Percentiles rank a stretch among this genome's conserved stretches.
Conservation (phyloP, 2,113 vertebrate genomes). For the Origma solitaria region DNA sequence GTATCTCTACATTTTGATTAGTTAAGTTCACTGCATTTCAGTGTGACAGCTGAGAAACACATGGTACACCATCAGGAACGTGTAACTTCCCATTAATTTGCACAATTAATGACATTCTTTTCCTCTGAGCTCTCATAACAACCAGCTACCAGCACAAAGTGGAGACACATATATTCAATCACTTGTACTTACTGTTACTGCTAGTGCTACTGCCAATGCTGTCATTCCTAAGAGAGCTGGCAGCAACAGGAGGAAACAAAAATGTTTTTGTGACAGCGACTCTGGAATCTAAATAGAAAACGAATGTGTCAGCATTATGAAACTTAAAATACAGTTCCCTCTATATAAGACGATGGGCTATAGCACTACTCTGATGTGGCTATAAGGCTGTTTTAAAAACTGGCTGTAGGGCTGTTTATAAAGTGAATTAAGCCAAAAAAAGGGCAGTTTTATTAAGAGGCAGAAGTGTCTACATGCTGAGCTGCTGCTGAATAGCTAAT, state of each 20-base stretch:
- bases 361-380: not conserved
- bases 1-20: conserved; percentile 17
- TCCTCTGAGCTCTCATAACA: conserved; percentile 52
- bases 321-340: conserved; percentile 43
- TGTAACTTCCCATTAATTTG: conserved; percentile 37
- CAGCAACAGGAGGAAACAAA: conserved; percentile 80
- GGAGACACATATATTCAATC: conserved; percentile 64
- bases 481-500: not conserved
- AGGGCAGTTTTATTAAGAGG: not conserved
- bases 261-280: conserved; percentile 78
- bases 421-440: not conserved
- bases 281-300: conserved; percentile 80
- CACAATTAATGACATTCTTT: conserved; percentile 42
- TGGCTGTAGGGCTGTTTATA: not conserved
- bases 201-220: conserved; percentile 75
- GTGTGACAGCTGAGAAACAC: conserved; percentile 43
- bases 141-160: conserved; percentile 50
- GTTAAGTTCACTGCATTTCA: not conserved
- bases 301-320: conserved; percentile 61
- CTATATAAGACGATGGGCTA: not conserved
- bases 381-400: not conserved
- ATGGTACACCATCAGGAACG: conserved; percentile 36
- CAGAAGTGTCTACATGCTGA: not conserved
- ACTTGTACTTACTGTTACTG: conserved; percentile 76
- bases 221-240: conserved; percentile 81